Base-by-base conservation (phyloP, 2,888 invertebrate species). In the Lissonota sp. region DNA sequence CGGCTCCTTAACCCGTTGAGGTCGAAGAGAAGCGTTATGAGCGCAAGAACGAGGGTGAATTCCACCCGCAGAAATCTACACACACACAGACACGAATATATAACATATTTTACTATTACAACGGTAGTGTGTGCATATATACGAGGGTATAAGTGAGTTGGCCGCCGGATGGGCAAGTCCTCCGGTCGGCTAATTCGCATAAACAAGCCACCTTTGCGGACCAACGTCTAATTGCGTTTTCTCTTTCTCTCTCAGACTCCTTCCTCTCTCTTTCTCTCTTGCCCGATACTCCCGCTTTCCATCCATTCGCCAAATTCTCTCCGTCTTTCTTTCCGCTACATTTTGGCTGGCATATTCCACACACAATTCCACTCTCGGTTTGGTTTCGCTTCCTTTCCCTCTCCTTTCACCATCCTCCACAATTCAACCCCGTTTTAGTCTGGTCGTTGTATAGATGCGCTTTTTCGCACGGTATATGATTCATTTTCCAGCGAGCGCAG, bases 161-260 rank as follows among this genome's bases (percentile, higher is more conserved):
- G 57, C 69, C 66, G 60, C 72, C 51, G 69, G 79, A 80, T 75
- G 71, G 78, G 69, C 64, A 74, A 78, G 67, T 63, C 64, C 71
- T 73, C 64, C 69, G 62, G 71, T 78, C 67, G 75, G 79, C 76
- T 83, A 86, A 85, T 86, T 86, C 84, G 84, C 84, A 85, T 83
- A 86, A 85, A 85, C 85, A 86, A 85, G 82, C 83, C 84, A 83
- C 83, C 69, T 84, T 76, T 72, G 80, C 84, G 74, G 82, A 85
- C 84, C 85, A 75, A 84, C 83, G 82, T 86, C 84, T 85, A 86
- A 86, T 86, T 86, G 84, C 85, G 81, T 85, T 85, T 79, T 79
- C 66, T 64, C 79, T 76, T 67, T 60, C 67, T 57, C 57, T 64
- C 79, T 67, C 53, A 80, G 63, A 69, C 83, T 67, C 63, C 46